Base-by-base conservation (phyloP, 2,113 vertebrate species). In the Ploceus nigricollis region DNA sequence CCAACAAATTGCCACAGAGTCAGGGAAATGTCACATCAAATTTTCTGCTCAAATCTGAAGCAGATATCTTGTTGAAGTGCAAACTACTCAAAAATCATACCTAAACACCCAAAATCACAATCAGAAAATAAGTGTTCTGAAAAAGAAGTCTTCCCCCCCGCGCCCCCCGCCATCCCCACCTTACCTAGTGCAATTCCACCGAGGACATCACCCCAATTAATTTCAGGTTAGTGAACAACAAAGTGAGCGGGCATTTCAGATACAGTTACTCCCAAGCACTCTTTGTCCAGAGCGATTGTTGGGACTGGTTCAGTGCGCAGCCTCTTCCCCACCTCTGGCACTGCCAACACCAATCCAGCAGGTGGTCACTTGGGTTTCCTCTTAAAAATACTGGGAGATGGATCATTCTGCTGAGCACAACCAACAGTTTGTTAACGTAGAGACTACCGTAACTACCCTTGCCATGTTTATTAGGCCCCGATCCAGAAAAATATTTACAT, bases 401-500 rank as follows among this genome's bases (percentile, higher is more conserved):
- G 71, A 40, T 72, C 35, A 6, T 27, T 37, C 84, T 48, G 61
- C 71, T 5, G 50, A 92, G 70, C 82, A 51, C 15, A 0, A 86
- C 81, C 68, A 60, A 64, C 47, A 3, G 20, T 61, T 77, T 42
- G 63, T 82, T 81, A 89, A 73, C 0, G 1, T 2, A 51, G 51
- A 54, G 15, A 87, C 76, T 88, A 83, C 0, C 11, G 10, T 17
- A 83, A 70, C 72, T 78, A 93, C 60, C 69, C 53, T 13, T 71
- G 21, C 69, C 44, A 12, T 8, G 0, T 82, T 93, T 89, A 92
- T 94, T 94, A 95, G 64, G 90, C 77, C 80, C 72, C 22, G 3
- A 81, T 69, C 89, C 82, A 71, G n/a, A 87, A 81, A 88, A 82
- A 68, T 93, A 96, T 96, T 95, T 94, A 96, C 92, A 96, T 93